phyloP scores from a whole-genome alignment of 2,888 invertebrate species.

The Leptothorax acervorum region DNA sequence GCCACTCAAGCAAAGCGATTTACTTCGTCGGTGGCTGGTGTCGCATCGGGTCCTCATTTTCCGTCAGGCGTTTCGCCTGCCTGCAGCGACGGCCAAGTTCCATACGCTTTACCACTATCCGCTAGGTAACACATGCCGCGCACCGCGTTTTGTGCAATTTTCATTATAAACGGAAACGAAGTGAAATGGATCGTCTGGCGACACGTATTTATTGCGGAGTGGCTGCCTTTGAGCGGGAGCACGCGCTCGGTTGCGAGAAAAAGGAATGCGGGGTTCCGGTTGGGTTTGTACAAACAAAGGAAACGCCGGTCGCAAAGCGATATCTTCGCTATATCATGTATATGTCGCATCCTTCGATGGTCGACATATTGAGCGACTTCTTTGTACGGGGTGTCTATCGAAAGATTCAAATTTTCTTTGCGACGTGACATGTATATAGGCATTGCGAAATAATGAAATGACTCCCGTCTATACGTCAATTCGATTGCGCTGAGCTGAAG shows the following conservation, averaged over 20 bases:
- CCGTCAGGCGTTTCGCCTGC: constrained; percentile 23
- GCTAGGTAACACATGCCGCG: constrained; percentile 48
- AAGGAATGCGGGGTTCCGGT: constrained; percentile 28
- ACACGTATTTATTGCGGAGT: constrained; percentile 61
- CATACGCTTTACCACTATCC: constrained; percentile 12
- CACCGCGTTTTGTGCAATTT: constrained; percentile 59
- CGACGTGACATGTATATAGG: neutral
- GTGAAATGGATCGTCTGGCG: constrained; percentile 57
- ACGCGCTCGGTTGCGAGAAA: constrained; percentile 38
- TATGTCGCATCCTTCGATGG: constrained; percentile 39
- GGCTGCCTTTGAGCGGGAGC: constrained; percentile 46
- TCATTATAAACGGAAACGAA: constrained; percentile 66
- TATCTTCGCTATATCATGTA: constrained; percentile 4
- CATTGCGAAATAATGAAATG: neutral
- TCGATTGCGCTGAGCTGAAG: neutral
- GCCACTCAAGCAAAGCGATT: constrained; percentile 61
- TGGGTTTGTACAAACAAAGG: constrained; percentile 50
- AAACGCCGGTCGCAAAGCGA: constrained; percentile 33
- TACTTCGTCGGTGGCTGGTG: constrained; percentile 44
- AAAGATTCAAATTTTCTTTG: constrained; percentile 31
- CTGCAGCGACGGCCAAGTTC: constrained; percentile 22
- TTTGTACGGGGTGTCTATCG: constrained; percentile 10
- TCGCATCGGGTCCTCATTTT: constrained; percentile 52
- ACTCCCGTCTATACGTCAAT: neutral
- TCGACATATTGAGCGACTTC: constrained; percentile 43